Conservation (phyloP, 2,888 invertebrate genomes). For the Nomada lathburiana region DNA sequence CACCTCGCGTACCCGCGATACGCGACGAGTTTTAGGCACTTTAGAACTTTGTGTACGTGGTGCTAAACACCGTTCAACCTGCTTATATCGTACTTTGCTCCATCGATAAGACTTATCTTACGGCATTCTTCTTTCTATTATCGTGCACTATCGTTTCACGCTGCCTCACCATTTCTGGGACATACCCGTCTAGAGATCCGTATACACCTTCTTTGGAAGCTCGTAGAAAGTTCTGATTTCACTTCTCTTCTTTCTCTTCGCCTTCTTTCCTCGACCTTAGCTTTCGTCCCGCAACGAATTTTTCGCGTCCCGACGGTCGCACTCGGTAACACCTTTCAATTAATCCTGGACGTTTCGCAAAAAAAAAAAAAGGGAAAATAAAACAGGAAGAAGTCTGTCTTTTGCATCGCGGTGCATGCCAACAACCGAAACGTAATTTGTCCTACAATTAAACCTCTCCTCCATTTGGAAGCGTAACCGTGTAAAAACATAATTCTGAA, state of each 20-base stretch:
- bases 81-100: slow-evolving; percentile 62
- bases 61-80: slow-evolving; percentile 52
- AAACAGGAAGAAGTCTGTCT: background rate
- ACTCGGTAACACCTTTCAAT: slow-evolving; percentile 8
- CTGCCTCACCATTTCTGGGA: slow-evolving; percentile 40
- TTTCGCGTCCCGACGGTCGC: background rate
- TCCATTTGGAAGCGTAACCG: slow-evolving; percentile 43
- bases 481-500: slow-evolving; percentile 58
- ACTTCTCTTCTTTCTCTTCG: background rate
- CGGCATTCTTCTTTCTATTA: slow-evolving; percentile 37
- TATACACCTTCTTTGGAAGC: slow-evolving; percentile 54
- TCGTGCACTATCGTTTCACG: slow-evolving; percentile 55
- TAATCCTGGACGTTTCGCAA: background rate
- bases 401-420: background rate
- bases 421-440: slow-evolving; percentile 13
- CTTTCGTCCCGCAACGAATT: background rate
- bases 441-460: slow-evolving; percentile 18
- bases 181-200: slow-evolving; percentile 50
- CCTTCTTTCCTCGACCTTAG: too few relatives aligned
- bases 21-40: slow-evolving; percentile 72
- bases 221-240: slow-evolving; percentile 34
- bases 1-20: slow-evolving; percentile 63
- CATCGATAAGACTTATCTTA: slow-evolving; percentile 59
- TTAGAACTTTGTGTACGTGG: slow-evolving; percentile 63
- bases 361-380: background rate